phyloP scores from a whole-genome alignment of 2,888 invertebrate genomes.

The Papilio gigon region DNA sequence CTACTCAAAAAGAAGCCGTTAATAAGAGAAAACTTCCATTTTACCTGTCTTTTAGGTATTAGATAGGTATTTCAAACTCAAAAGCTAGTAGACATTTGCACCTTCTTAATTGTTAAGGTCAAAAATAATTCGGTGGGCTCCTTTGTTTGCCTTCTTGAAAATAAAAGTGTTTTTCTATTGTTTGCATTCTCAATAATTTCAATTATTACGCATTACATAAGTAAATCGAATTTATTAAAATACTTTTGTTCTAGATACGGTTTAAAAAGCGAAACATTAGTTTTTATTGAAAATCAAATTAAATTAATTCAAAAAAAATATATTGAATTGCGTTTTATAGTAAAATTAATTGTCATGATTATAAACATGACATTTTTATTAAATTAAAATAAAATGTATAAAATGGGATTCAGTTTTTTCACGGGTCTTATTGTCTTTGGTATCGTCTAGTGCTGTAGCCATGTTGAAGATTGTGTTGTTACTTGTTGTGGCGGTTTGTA shows the following conservation, averaged over 20 bases:
- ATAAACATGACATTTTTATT: slow-evolving; percentile 2
- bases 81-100: too few relatives aligned
- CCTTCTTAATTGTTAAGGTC: neutral
- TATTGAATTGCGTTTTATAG: neutral
- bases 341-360: neutral
- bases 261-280: neutral
- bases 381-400: slow-evolving; percentile 15
- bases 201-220: neutral
- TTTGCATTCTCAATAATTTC: neutral
- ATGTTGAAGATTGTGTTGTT: neutral
- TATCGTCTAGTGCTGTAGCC: neutral
- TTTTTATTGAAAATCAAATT: slow-evolving; percentile 6
- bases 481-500: slow-evolving; percentile 14
- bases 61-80: too few relatives aligned
- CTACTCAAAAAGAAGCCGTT: too few relatives aligned
- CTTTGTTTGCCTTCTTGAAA: neutral
- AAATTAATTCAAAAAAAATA: neutral
- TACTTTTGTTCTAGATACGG: neutral
- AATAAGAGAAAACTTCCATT: too few relatives aligned
- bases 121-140: neutral
- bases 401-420: neutral
- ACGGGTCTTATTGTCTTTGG: neutral
- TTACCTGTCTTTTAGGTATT: too few relatives aligned
- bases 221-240: neutral
- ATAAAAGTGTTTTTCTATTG: neutral